Evolutionary conservation across 2,113 vertebrate species (phyloP), one percentile per base, ranked within the genome.

Genomic region (Dryoscopus gambensis): DNA sequence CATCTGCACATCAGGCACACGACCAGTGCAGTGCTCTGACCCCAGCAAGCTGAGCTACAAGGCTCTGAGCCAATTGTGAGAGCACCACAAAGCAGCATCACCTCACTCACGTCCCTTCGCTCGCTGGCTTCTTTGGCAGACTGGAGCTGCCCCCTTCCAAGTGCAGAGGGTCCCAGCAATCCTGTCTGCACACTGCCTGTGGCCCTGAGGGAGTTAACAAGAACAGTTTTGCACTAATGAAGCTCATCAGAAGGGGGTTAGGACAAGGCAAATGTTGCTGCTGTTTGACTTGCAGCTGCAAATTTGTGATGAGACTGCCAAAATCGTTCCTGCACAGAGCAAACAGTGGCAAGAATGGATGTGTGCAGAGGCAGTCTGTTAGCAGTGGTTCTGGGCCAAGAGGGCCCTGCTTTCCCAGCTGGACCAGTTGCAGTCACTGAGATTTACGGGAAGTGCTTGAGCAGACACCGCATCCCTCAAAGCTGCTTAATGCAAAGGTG

Each of bases 211-310:
- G 59, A 10, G 60, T 30, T 56, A 60, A 93, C 81, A 30, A 1
- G 30, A 76, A 25, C 6, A n/a, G 56, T 8, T 70, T 31, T 49
- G 40, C 52, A 42, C 19, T 57, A 53, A 46, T 25, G 81, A 69
- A 57, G 50, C 55, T 82, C 74, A 76, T 79, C 84, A 79, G 49
- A 27, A 81, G 65, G 65, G 65, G 44, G 77, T 79, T 76, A 71
- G 76, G 57, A 50, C 25, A 78, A 47, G 65, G 31, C 33, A 93
- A 71, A 64, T 6, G 88, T 7, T 94, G 68, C 68, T 56, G 56
- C 56, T 59, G 10, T 69, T 87, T 62, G 37, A 90, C 68, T 90
- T 68, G 42, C 71, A 90, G 83, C 83, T 89, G 90, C 23, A 92
- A 56, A 87, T 50, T 68, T 37, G 64, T 42, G 39, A 79, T 71